Evolutionary conservation across 2,888 invertebrate species (phyloP), one percentile per base, ranked within the genome.

Genomic region (Orchesella flavescens): DNA sequence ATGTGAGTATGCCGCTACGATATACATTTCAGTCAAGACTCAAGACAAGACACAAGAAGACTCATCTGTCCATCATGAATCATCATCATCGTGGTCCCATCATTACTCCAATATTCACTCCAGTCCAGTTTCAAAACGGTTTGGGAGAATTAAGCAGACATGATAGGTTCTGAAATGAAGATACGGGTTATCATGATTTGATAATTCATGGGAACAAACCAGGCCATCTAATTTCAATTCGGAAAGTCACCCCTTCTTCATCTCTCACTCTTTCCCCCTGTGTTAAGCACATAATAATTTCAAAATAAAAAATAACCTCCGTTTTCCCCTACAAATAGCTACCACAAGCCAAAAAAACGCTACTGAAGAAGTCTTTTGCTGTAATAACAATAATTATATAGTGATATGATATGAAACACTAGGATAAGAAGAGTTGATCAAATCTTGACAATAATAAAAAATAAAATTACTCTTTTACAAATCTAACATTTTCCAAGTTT

Each of bases 1-100:
- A 57, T 73, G 44, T 55, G 57, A 71, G 13, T 55, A 63, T 65
- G 34, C 75, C 65, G 75, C 53, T 75, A 49, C 12, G 44, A 7
- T 44, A 44, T 44, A 12, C 34, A 34, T 34, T 34, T 34, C 34
- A 34, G 34, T 34, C 34, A 34, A 7, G n/a, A n/a, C n/a, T n/a
- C n/a, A n/a, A n/a, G n/a, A n/a, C n/a, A n/a, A n/a, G n/a, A n/a
- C n/a, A n/a, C n/a, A n/a, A n/a, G n/a, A n/a, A 4, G 34, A 4
- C 34, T 34, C 34, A 34, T 34, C 34, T 7, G 34, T 34, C 34
- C 34, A 34, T 34, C 34, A 34, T 34, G 34, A 34, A 34, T 34
- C 34, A 34, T 34, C 34, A 34, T 4, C 34, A 34, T 34, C 34
- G 7, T 4, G 3, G 34, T 34, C 34, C 34, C 34, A 34, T 34